phyloP scores from a whole-genome alignment of 2,888 invertebrate genomes.

The Eupeodes luniger region DNA sequence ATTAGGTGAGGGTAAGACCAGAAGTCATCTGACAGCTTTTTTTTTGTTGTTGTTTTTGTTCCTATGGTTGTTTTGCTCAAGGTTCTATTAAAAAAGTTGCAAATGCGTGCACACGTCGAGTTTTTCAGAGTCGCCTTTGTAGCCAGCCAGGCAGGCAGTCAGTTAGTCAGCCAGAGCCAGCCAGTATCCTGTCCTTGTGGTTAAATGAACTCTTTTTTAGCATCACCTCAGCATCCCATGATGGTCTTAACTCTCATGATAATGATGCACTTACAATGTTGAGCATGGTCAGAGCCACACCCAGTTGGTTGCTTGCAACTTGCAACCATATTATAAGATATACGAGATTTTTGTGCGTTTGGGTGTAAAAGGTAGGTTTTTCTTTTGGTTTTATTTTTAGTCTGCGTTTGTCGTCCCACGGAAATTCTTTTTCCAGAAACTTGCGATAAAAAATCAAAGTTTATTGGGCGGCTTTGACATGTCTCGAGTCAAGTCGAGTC shows the following conservation, averaged over 20 bases:
- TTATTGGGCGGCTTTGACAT: conserved; percentile 73
- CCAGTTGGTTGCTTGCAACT: conserved; percentile 22
- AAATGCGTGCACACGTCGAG: conserved; percentile 17
- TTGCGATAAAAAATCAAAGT: conserved; percentile 71
- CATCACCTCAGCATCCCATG: no score
- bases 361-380: background rate
- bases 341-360: conserved; percentile 47
- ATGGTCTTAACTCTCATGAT: conserved; percentile 30
- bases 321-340: background rate
- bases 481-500: conserved; percentile 13
- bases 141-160: background rate
- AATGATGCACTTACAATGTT: conserved; percentile 46
- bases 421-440: conserved; percentile 56
- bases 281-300: conserved; percentile 64
- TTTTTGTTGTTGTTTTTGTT: conserved; percentile 5
- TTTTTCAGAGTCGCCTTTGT: background rate
- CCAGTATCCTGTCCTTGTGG: conserved; percentile 46
- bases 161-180: background rate
- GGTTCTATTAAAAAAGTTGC: conserved; percentile 37
- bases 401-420: conserved; percentile 58
- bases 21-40: conserved; percentile 68
- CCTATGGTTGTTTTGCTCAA: background rate
- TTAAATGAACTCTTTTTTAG: conserved; percentile 35
- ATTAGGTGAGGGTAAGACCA: conserved; percentile 74
- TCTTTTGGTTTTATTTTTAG: background rate